A percentile compares a stretch with the other conserved stretches of the same genome.
Conservation (phyloP, 2,888 invertebrate genomes). For the Lysandra coridon region DNA sequence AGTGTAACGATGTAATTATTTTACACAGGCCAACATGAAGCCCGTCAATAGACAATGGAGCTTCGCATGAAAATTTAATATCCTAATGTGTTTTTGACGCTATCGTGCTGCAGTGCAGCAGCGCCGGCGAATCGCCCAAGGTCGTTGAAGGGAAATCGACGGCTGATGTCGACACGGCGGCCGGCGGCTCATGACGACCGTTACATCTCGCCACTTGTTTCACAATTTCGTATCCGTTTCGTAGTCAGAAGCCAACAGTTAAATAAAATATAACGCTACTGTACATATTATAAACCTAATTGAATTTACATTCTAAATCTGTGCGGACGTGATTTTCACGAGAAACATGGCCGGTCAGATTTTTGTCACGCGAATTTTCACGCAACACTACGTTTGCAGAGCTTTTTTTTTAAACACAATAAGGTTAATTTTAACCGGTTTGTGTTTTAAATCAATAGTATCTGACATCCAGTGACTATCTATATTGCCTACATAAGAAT, state of each 20-base stretch:
- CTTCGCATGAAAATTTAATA: not conserved
- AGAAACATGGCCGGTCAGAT: conserved; percentile 47
- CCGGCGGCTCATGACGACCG: conserved; percentile 52
- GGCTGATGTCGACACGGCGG: conserved; percentile 61
- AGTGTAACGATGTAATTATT: not conserved
- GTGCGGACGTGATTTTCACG: conserved; percentile 53
- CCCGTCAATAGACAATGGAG: not conserved
- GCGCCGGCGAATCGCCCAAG: conserved; percentile 62
- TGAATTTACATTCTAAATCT: conserved; percentile 7
- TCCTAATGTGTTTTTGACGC: conserved; percentile 44
- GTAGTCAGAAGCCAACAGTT: conserved; percentile 22
- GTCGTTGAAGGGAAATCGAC: conserved; percentile 76
- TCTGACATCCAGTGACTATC: not conserved
- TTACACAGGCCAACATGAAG: not conserved
- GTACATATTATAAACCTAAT: not conserved
- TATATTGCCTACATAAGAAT: not conserved
- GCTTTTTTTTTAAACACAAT: conserved; percentile 60
- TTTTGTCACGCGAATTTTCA: conserved; percentile 68
- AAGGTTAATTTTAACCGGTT: conserved; percentile 43
- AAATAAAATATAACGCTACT: not conserved
- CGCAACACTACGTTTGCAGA: conserved; percentile 63
- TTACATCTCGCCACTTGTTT: conserved; percentile 61
- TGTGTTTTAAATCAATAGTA: not conserved
- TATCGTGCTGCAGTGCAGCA: conserved; percentile 52
- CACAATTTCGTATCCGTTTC: conserved; percentile 36